Percentiles rank a stretch among this genome's conserved stretches.
These are phyloP conservation scores for Malacoraja senta DNA, from an alignment of 2,797 vertebrate species.

Conservation along the genomic window DNA sequence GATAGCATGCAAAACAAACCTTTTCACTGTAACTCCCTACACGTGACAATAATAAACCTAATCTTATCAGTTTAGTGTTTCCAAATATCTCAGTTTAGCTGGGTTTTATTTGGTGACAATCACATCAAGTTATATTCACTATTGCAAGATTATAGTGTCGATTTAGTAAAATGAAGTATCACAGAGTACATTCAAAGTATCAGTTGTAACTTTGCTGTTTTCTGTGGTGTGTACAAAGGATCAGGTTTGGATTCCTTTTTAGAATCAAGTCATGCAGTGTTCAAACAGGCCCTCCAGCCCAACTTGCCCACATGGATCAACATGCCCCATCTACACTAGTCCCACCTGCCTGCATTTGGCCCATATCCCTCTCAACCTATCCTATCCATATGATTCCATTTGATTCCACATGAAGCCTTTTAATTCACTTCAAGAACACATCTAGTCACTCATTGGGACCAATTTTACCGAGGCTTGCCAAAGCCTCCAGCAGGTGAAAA, in stretches of 20 bases:
- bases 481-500: background rate
- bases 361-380: too few species aligned
- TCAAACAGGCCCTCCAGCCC: too few species aligned
- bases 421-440: too few species aligned
- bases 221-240: background rate
- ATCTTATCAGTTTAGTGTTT: background rate
- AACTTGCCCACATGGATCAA: too few species aligned
- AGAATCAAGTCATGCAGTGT: too few species aligned
- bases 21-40: too few species aligned
- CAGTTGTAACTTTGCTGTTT: background rate
- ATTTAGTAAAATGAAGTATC: background rate
- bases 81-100: background rate
- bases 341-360: too few species aligned
- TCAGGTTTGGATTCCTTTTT: background rate
- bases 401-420: too few species aligned
- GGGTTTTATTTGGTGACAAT: background rate
- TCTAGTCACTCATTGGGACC: background rate
- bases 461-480: background rate
- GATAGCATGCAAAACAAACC: too few species aligned
- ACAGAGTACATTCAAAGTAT: background rate
- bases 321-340: too few species aligned
- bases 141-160: background rate
- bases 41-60: too few species aligned
- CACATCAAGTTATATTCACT: background rate
- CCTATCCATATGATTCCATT: too few species aligned